Base-by-base conservation (phyloP, 2,888 invertebrate genomes). In the Oeneis ivallda region DNA sequence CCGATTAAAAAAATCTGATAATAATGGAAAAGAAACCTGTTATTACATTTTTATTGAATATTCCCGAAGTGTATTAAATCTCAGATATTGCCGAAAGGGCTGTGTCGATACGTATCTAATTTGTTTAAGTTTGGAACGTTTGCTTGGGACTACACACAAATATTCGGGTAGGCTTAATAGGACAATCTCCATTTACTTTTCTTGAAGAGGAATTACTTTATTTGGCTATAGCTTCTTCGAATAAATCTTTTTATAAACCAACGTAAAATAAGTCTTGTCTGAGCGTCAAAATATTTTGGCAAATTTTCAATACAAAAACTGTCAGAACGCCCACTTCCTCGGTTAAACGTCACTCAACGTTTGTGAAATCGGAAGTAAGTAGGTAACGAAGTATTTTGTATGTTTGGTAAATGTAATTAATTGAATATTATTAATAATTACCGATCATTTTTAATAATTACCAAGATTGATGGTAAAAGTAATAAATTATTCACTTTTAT, bases 21-120 rank as follows among this genome's bases (percentile, higher is more conserved):
- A 39, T 17, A 41, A 56, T 56, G 56, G 26, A 41, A 41, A 41
- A 26, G 32, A 32, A 32, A 53, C n/a, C 52, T 53, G n/a, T 53
- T 53, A 53, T n/a, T n/a, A 32, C 34, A n/a, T 34, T 53, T 53
- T 34, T 53, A 9, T 34, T 53, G 13, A 32, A 53, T 53, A 32
- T 9, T 53, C 15, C 13, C n/a, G 26, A 26, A 26, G 50, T n/a
- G 26, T 53, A 53, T 53, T 53, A 53, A 15, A 53, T 53, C 34
- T 53, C 34, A n/a, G 52, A 7, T 34, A 15, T 34, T 53, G 6
- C 52, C 52, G 34, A 53, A 53, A 53, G 10, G n/a, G 52, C 52
- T 47, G 15, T 47, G 45, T n/a, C 15, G 34, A 53, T 53, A 53
- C 17, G 5, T 39, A 54, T 17, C 54, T 54, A 54, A 54, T 54